Conservation (phyloP, 1,140 invertebrate genomes). For the Trachymyrmex cornetzi region DNA sequence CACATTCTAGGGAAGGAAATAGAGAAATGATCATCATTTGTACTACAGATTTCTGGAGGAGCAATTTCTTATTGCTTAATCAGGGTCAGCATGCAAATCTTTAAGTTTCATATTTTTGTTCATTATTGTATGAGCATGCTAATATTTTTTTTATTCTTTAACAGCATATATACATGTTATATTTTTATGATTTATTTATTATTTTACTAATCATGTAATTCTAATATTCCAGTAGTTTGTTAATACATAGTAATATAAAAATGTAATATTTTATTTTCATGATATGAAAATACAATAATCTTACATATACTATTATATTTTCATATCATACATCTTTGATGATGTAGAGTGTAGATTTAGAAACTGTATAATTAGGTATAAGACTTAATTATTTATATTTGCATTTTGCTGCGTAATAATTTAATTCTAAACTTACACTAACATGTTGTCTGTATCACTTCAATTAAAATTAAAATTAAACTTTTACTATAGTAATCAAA, state of each 20-base stretch:
- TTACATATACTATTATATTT: neutral
- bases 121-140: constrained; percentile 30
- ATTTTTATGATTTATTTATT: constrained; percentile 10
- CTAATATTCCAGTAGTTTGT: neutral
- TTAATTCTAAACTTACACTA: neutral
- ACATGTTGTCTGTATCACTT: neutral
- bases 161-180: neutral
- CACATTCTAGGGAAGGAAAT: constrained; percentile 86
- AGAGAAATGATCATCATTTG: constrained; percentile 82
- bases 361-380: neutral
- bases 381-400: neutral
- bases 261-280: neutral
- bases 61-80: constrained; percentile 79
- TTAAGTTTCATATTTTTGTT: constrained; percentile 67
- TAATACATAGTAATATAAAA: neutral
- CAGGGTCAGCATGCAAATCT: constrained; percentile 83
- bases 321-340: neutral
- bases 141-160: constrained; percentile 2
- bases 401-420: neutral
- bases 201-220: neutral
- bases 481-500: constrained; percentile 2
- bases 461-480: constrained; percentile 34
- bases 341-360: constrained; percentile 1
- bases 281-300: neutral
- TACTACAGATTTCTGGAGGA: constrained; percentile 79